phyloP scores from a whole-genome alignment of 1,140 invertebrate species.

The Oreohelix idahoensis region DNA sequence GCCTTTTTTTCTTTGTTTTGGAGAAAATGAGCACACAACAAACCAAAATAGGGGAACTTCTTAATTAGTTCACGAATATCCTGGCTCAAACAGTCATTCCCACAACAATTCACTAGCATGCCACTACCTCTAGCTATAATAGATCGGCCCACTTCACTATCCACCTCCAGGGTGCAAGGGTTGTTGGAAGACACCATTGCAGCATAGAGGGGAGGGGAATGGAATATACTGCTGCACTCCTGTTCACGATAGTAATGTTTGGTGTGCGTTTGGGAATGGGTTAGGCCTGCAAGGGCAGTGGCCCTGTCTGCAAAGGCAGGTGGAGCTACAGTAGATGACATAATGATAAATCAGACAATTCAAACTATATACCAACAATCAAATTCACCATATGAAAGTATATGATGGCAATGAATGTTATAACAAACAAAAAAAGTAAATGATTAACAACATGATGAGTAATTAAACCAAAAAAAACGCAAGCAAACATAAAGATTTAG shows the following conservation, averaged over 20 bases:
- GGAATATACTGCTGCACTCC: constrained; percentile 51
- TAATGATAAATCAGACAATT: neutral
- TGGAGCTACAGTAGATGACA: constrained; percentile 34
- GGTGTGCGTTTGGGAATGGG: constrained; percentile 10
- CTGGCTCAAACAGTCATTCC: no score
- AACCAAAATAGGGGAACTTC: no score
- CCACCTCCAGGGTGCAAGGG: constrained; percentile 46
- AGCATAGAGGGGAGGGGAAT: constrained; percentile 41
- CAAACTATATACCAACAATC: neutral
- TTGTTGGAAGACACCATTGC: constrained; percentile 25
- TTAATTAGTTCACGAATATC: neutral
- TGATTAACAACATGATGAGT: no score
- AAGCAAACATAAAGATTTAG: no score
- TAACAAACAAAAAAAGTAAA: no score
- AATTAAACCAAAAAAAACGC: no score
- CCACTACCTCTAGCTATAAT: constrained; percentile 54
- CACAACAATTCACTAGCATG: constrained; percentile 21
- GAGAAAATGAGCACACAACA: no score
- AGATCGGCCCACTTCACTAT: constrained; percentile 49
- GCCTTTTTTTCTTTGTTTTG: no score
- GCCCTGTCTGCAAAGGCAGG: constrained; percentile 40
- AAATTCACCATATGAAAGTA: no score
- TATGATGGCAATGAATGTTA: no score
- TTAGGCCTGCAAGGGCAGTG: constrained; percentile 31
- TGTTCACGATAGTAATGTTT: constrained; percentile 34